Conservation (phyloP, 2,888 invertebrate genomes). For the Carterocephalus palaemon region DNA sequence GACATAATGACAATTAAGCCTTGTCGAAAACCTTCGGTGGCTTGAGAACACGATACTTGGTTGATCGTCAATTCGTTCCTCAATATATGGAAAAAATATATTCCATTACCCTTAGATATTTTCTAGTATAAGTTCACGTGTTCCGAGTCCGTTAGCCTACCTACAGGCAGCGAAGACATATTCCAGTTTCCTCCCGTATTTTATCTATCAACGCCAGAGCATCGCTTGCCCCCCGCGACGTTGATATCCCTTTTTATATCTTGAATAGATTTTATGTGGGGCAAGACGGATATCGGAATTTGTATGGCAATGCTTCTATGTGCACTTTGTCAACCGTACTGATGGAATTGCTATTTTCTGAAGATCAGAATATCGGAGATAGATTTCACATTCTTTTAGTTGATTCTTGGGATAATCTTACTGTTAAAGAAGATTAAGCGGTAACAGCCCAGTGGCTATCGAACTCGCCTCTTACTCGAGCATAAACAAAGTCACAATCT, state of each 20-base stretch:
- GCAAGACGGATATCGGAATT: conserved; percentile 25
- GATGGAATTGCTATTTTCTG: conserved; percentile 2
- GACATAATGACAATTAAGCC: too few species aligned
- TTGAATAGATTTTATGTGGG: conserved; percentile 22
- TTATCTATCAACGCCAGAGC: conserved; percentile 33
- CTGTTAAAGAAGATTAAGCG: too few species aligned
- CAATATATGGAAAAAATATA: too few species aligned
- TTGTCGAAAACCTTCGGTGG: too few species aligned
- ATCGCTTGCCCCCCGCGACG: conserved; percentile 23
- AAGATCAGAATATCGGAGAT: too few species aligned
- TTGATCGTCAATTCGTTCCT: too few species aligned
- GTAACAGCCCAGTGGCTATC: too few species aligned
- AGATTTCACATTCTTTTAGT: too few species aligned
- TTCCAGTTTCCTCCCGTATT: conserved; percentile 20
- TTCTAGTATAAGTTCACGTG: conserved; percentile 3
- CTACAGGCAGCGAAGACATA: conserved; percentile 2
- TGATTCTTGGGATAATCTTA: too few species aligned
- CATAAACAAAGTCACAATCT: too few species aligned
- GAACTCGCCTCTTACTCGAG: too few species aligned
- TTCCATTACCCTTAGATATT: too few species aligned
- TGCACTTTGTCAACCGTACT: conserved; percentile 12
- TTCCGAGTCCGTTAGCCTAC: conserved; percentile 3
- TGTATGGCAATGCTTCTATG: conserved; percentile 22
- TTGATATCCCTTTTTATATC: conserved; percentile 28
- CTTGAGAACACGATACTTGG: not conserved